Conservation (phyloP, 2,113 vertebrate species). For the Ceyx melanurus region DNA sequence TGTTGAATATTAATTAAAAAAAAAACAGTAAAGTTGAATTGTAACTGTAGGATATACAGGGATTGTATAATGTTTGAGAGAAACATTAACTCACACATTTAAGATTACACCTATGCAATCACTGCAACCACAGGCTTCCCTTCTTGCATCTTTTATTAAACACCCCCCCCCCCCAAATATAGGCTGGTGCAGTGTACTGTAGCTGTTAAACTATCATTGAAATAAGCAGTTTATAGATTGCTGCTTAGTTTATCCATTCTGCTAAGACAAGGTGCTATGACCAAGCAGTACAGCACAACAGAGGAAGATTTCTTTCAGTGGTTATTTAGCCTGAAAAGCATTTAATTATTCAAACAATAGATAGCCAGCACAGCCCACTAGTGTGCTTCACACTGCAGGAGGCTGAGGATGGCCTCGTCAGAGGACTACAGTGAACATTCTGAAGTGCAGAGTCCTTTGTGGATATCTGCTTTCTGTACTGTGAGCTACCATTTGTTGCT, state of each 20-base stretch:
- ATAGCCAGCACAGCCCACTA: not conserved
- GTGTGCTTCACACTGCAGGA: not conserved
- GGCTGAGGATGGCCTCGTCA: accelerated
- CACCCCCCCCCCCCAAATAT: too few relatives aligned
- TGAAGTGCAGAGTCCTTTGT: not conserved
- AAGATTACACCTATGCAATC: not conserved
- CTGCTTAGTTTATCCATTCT: not conserved
- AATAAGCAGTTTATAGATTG: not conserved
- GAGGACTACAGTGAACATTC: not conserved
- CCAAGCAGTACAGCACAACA: not conserved
- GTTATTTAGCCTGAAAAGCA: not conserved
- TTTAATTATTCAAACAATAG: not conserved
- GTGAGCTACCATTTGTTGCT: not conserved
- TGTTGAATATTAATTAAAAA: not conserved
- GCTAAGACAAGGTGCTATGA: not conserved
- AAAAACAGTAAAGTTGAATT: not conserved
- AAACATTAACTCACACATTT: not conserved
- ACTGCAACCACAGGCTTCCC: not conserved
- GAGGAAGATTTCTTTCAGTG: not conserved
- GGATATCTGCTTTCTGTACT: not conserved
- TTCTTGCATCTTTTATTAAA: not conserved
- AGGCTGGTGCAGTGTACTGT: not conserved
- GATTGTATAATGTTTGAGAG: not conserved
- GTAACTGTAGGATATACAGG: not conserved
- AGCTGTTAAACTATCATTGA: not conserved